A percentile compares a stretch with the other conserved stretches of the same genome.
These are phyloP conservation scores for Epinotia bilunana DNA, from an alignment of 2,888 invertebrate species.

Conservation along the genomic window DNA sequence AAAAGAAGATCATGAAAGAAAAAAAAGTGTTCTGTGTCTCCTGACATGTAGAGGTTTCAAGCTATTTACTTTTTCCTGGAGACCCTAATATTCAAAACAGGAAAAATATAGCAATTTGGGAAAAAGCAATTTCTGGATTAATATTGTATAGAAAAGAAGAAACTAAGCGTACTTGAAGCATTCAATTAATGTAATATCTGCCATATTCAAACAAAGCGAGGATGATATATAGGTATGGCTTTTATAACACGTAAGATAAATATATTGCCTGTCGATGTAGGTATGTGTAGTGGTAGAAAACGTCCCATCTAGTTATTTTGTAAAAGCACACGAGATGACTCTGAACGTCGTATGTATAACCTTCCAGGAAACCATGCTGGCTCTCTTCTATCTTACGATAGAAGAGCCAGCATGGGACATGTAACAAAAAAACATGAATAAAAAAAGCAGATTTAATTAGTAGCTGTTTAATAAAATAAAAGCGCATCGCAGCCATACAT, in stretches of 20 bases:
- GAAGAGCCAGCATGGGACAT: background rate
- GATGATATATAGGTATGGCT: background rate
- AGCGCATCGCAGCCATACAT: slow-evolving; percentile 49
- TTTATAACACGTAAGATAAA: background rate
- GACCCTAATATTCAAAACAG: background rate
- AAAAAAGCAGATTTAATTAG: slow-evolving; percentile 41
- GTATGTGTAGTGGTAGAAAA: background rate
- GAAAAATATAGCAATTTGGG: background rate
- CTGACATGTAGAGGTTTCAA: too few relatives aligned
- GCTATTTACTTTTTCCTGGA: too few relatives aligned
- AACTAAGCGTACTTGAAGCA: too few relatives aligned
- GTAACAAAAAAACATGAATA: slow-evolving; percentile 17
- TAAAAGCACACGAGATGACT: background rate
- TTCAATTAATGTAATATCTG: background rate
- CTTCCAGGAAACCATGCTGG: background rate
- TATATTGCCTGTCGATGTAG: background rate
- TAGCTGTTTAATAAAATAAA: slow-evolving; percentile 44
- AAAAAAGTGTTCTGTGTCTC: too few relatives aligned
- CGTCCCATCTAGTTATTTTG: background rate
- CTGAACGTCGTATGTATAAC: background rate
- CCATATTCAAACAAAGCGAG: background rate
- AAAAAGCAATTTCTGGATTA: background rate
- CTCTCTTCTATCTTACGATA: background rate
- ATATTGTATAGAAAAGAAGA: background rate
- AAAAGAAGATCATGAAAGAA: too few relatives aligned